Percentiles rank a stretch among this genome's conserved stretches.
These are phyloP conservation scores for Gonatopus flavifemur DNA, from an alignment of 1,140 invertebrate species.

Conservation along the genomic window DNA sequence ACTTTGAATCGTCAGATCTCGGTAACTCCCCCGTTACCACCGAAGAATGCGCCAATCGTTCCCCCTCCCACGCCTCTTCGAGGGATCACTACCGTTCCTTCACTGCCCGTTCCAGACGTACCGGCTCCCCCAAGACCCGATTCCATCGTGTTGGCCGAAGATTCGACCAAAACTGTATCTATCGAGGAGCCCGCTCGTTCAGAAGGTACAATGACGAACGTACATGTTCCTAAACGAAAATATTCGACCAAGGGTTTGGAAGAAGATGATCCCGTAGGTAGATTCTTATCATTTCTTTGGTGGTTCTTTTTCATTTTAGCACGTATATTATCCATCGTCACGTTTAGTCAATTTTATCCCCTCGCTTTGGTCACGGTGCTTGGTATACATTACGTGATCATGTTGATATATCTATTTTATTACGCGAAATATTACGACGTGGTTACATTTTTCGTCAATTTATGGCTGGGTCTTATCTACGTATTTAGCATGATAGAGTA, in stretches of 20 bases:
- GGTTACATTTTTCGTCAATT: constrained; percentile 61
- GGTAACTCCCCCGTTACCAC: constrained; percentile 51
- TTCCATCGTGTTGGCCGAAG: constrained; percentile 29
- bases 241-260: constrained; percentile 61
- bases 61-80: constrained; percentile 52
- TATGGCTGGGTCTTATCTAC: constrained; percentile 70
- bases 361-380: constrained; percentile 61
- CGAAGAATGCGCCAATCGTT: constrained; percentile 47
- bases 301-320: constrained; percentile 73
- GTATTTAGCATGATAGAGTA: constrained; percentile 75
- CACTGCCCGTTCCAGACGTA: constrained; percentile 48
- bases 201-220: constrained; percentile 14
- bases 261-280: constrained; percentile 69
- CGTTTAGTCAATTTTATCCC: constrained; percentile 71
- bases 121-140: constrained; percentile 54
- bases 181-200: constrained; percentile 6
- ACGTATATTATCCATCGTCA: constrained; percentile 67
- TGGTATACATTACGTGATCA: constrained; percentile 62
- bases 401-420: constrained; percentile 64
- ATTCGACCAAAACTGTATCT: constrained; percentile 10
- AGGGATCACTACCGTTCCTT: constrained; percentile 46
- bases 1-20: constrained; percentile 43
- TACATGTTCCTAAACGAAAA: constrained; percentile 38
- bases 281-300: constrained; percentile 67
- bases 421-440: constrained; percentile 61